Percentiles rank a stretch among this genome's conserved stretches.
Evolutionary conservation across 2,113 vertebrate species (phyloP).

Genomic region (Xenus cinereus): DNA sequence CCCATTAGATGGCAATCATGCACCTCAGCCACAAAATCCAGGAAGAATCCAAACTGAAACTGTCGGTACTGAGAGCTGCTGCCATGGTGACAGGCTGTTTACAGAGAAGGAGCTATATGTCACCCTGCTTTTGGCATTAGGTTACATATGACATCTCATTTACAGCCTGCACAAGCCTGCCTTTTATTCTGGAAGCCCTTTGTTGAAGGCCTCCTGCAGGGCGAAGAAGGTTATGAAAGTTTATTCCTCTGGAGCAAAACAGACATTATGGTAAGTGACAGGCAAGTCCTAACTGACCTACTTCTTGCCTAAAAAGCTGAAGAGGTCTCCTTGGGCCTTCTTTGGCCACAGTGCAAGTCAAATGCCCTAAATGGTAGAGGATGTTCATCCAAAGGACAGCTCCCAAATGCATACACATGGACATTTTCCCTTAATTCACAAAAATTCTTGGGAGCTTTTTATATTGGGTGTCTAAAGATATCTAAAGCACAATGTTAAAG

Average conservation of each 20-base stretch:
- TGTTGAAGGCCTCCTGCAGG: not conserved
- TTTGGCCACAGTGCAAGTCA: not conserved
- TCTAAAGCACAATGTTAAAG: not conserved
- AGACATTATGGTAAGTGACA: not conserved
- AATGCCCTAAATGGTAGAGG: accelerated
- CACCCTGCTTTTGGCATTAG: not conserved
- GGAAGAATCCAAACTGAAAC: not conserved
- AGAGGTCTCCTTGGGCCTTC: not conserved
- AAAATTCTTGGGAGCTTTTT: not conserved
- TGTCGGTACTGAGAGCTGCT: not conserved
- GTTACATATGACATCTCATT: not conserved
- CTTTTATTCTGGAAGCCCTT: not conserved
- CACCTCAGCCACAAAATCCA: not conserved
- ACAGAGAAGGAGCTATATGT: not conserved
- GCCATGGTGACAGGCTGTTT: not conserved
- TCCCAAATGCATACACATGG: not conserved
- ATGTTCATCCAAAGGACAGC: not conserved
- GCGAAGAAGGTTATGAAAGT: not conserved
- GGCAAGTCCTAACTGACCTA: not conserved
- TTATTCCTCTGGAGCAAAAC: not conserved
- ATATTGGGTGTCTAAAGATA: not conserved
- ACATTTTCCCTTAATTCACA: not conserved
- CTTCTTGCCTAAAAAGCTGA: not conserved
- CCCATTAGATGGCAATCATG: conserved; percentile 60
- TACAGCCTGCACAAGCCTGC: not conserved